Conservation (phyloP, 2,113 vertebrate genomes). For the Pseudorasbora parva region DNA sequence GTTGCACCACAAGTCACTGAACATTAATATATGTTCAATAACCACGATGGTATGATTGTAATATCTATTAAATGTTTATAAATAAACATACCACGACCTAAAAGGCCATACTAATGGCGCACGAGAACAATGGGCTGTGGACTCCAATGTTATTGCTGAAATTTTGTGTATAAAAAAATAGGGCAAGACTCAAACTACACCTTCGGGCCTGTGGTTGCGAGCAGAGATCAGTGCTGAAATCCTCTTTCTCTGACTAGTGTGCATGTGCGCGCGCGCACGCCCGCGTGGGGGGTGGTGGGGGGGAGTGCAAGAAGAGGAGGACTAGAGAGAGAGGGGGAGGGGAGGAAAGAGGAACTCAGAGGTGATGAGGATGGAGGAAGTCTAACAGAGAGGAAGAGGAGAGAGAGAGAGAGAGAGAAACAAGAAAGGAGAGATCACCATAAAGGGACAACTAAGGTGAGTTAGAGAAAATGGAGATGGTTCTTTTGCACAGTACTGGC, state of each 20-base stretch:
- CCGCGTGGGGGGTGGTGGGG: background rate
- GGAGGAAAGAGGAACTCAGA: conserved; percentile 59
- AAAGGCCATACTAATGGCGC: background rate
- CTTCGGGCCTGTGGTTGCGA: conserved; percentile 45
- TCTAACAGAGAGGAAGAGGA: conserved; percentile 39
- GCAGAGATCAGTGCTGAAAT: conserved; percentile 34
- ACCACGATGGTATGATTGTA: conserved; percentile 4
- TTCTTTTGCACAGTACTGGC: conserved; percentile 6
- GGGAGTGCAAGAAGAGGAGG: conserved; percentile 51
- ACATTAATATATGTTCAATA: background rate
- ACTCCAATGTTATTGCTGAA: background rate
- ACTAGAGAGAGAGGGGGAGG: conserved; percentile 60
- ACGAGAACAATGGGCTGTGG: conserved; percentile 30
- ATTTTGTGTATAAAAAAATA: background rate
- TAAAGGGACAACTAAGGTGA: conserved; percentile 31
- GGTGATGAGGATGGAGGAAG: conserved; percentile 61
- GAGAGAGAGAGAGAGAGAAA: background rate
- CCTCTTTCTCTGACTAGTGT: conserved; percentile 14
- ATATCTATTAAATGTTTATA: background rate
- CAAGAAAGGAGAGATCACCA: conserved; percentile 15
- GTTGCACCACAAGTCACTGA: conserved; percentile 18
- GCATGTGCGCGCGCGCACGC: conserved; percentile 34
- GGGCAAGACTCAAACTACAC: background rate
- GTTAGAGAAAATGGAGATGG: conserved; percentile 27
- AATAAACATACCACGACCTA: background rate